These are phyloP conservation scores for Chaenogobius annularis DNA, from an alignment of 2,113 vertebrate species.

Conservation along the genomic window DNA sequence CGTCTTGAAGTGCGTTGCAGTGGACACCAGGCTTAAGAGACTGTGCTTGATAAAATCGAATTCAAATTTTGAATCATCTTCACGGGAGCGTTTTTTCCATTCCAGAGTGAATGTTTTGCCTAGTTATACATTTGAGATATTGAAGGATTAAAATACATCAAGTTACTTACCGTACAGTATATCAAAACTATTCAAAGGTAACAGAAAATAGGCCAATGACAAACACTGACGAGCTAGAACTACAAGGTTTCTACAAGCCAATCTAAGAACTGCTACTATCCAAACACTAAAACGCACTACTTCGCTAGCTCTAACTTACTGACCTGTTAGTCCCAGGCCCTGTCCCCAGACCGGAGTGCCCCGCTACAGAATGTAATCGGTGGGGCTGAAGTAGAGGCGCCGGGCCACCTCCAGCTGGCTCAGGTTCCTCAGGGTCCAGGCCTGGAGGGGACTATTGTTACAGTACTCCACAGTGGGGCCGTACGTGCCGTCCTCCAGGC, in stretches of 20 bases:
- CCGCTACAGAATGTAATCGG: constrained; percentile 86
- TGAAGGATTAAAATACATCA: not conserved
- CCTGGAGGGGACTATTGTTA: constrained; percentile 79
- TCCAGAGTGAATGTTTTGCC: not conserved
- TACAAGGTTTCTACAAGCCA: not conserved
- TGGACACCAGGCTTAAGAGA: no score
- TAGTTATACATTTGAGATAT: not conserved
- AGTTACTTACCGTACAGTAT: not conserved
- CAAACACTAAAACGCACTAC: not conserved
- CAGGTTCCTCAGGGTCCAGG: constrained; percentile 87
- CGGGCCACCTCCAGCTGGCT: constrained; percentile 84
- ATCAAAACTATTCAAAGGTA: not conserved
- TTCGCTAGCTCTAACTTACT: constrained; percentile 51
- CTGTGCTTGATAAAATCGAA: not conserved
- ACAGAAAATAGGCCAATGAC: not conserved
- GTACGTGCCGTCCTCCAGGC: constrained; percentile 81
- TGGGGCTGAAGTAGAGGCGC: constrained; percentile 86
- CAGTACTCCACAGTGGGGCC: constrained; percentile 89
- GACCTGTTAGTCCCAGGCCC: constrained; percentile 59
- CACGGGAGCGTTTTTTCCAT: no score
- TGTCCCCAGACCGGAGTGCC: constrained; percentile 16
- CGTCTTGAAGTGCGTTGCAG: no score
- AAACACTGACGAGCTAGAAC: not conserved
- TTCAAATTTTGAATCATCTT: not conserved
- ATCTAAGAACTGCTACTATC: not conserved